Evolutionary conservation across 2,797 vertebrate genomes (phyloP), one percentile per base, ranked within the genome.

Genomic region (Chaetodon trifasciatus): DNA sequence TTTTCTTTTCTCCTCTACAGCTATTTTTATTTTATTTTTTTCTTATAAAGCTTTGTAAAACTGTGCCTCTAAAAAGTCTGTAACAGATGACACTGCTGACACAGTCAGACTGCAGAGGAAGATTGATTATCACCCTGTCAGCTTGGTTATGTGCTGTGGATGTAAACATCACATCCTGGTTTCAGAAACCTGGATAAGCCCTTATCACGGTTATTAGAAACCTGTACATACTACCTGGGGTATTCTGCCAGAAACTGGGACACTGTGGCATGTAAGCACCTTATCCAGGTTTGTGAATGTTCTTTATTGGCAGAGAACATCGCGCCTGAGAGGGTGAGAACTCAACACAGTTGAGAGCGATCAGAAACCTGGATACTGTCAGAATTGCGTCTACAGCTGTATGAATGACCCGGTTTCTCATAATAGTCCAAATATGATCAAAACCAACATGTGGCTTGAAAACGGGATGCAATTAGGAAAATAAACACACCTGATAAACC

Each of bases 401-500:
- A 63, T 46, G 23, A 47, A n/a, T 15, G 5, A 37, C 6, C 19
- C 8, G 28, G 6, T 50, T 50, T 35, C 7, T 50, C 13, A 16
- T 67, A 7, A 23, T 52, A n/a, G 37, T 5, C 32, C 4, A n/a
- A 37, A 23, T 49, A 50, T 13, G 32, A 66, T 65, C 6, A 13
- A 64, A 65, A 66, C 7, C 32, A 37, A 11, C 15, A 44, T 37
- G 8, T n/a, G 11, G 44, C 60, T 19, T 24, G 21, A 47, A 24
- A 28, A 17, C 0, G 0, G 12, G 1, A 65, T 5, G 35, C 62
- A n/a, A 64, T 56, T 40, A 37, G n/a, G 56, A 62, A 63, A 74
- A 71, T 66, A 68, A 79, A 76, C 24, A 69, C 62, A 50, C 12
- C 11, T 77, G 37, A 39, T 44, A 49, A 65, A 60, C 55, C 8